Percentiles rank a stretch among this genome's conserved stretches.
These are phyloP conservation scores for Zelleria hepariella DNA, from an alignment of 2,888 invertebrate genomes.

Conservation along the genomic window DNA sequence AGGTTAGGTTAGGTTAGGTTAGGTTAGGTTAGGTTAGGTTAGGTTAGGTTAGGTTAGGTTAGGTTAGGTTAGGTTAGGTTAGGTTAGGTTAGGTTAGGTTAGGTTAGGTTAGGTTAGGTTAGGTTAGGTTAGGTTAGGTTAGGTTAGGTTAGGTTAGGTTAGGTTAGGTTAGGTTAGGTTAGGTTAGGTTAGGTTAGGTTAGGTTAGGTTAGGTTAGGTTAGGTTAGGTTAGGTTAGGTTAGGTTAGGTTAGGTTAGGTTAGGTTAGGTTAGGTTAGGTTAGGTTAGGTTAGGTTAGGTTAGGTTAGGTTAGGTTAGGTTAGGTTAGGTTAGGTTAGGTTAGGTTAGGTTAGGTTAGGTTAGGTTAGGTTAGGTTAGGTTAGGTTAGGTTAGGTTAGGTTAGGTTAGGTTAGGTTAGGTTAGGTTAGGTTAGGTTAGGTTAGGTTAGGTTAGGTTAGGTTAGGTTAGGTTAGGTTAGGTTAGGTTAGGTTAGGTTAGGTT, in stretches of 20 bases:
- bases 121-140: conserved; percentile 6
- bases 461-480: conserved; percentile 14
- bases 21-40: conserved; percentile 7
- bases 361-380: conserved; percentile 11
- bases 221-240: conserved; percentile 10
- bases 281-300: conserved; percentile 13
- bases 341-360: conserved; percentile 11
- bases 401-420: conserved; percentile 12
- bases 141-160: conserved; percentile 8
- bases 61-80: conserved; percentile 6
- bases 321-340: conserved; percentile 13
- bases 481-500: conserved; percentile 14
- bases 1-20: conserved; percentile 8
- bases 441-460: conserved; percentile 14
- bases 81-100: conserved; percentile 6
- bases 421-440: conserved; percentile 15
- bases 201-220: conserved; percentile 9
- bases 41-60: conserved; percentile 7
- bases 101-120: conserved; percentile 6
- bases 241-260: conserved; percentile 10
- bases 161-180: conserved; percentile 9
- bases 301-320: conserved; percentile 12
- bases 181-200: conserved; percentile 9
- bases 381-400: conserved; percentile 13
- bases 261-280: conserved; percentile 12